Conservation (phyloP, 1,140 invertebrate genomes). For the Zaprionus camerounensis region DNA sequence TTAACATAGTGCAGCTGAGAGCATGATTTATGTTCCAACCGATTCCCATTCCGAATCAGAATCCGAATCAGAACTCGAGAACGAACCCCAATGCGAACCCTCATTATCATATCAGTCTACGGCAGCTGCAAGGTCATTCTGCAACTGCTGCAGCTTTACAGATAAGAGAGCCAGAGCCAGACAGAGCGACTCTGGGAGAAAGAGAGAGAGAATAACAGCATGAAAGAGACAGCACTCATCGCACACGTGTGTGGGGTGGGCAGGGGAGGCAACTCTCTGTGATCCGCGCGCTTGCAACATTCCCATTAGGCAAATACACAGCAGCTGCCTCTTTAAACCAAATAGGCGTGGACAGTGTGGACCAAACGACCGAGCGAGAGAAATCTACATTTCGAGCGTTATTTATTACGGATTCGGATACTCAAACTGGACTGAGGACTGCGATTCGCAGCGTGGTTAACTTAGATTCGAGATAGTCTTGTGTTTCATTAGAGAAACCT, state of each 20-base stretch:
- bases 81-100: conserved; percentile 13
- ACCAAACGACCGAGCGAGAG: background rate
- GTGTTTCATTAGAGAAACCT: conserved; percentile 21
- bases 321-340: conserved; percentile 37
- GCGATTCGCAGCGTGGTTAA: conserved; percentile 36
- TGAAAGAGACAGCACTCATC: background rate
- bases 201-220: background rate
- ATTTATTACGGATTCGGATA: conserved; percentile 53
- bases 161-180: conserved; percentile 26
- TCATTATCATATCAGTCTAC: conserved; percentile 72
- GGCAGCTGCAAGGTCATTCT: conserved; percentile 51
- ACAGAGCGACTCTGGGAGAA: background rate
- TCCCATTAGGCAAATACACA: conserved; percentile 58
- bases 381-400: conserved; percentile 62
- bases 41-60: background rate
- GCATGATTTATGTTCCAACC: conserved; percentile 68
- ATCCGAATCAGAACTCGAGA: conserved; percentile 13
- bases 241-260: background rate
- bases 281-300: conserved; percentile 44
- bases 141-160: conserved; percentile 21
- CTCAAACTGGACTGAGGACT: background rate
- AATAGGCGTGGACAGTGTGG: conserved; percentile 57
- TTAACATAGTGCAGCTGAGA: conserved; percentile 74
- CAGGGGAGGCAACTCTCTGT: background rate
- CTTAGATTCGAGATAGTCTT: conserved; percentile 59